Evolutionary conservation across 2,113 vertebrate species (phyloP).

Genomic region (Zosterops pallidus): DNA sequence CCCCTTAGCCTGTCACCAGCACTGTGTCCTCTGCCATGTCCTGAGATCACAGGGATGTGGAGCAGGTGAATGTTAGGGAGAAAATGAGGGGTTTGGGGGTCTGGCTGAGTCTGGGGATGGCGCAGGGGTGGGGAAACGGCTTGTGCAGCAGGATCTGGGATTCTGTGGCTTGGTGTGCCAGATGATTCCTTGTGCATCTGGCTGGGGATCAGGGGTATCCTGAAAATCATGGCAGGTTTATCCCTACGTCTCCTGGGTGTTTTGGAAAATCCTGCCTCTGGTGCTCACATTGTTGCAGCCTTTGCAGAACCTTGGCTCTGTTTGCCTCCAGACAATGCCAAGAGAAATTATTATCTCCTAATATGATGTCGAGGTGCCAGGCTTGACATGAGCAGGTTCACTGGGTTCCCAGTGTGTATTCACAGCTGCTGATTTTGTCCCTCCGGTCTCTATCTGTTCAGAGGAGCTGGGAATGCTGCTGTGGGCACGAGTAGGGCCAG

Average conservation of each 20-base stretch:
- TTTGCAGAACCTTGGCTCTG: not conserved
- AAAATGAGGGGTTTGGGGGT: not conserved
- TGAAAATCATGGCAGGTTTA: accelerated
- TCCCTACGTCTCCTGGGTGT: accelerated
- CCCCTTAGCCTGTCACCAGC: not conserved
- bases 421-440: not conserved
- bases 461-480: not conserved
- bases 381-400: not conserved
- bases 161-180: not conserved
- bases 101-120: not conserved
- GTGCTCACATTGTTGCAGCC: not conserved
- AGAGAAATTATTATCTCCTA: not conserved
- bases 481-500: not conserved
- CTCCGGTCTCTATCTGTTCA: not conserved
- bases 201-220: not conserved
- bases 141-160: not conserved
- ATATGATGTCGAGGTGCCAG: not conserved
- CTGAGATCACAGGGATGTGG: not conserved
- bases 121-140: not conserved
- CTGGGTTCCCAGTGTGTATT: accelerated
- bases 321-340: not conserved
- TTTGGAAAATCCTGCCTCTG: not conserved
- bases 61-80: not conserved
- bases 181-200: not conserved
- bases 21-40: not conserved